These are phyloP conservation scores for Lophotis ruficrista DNA, from an alignment of 2,113 vertebrate genomes.

Conservation along the genomic window DNA sequence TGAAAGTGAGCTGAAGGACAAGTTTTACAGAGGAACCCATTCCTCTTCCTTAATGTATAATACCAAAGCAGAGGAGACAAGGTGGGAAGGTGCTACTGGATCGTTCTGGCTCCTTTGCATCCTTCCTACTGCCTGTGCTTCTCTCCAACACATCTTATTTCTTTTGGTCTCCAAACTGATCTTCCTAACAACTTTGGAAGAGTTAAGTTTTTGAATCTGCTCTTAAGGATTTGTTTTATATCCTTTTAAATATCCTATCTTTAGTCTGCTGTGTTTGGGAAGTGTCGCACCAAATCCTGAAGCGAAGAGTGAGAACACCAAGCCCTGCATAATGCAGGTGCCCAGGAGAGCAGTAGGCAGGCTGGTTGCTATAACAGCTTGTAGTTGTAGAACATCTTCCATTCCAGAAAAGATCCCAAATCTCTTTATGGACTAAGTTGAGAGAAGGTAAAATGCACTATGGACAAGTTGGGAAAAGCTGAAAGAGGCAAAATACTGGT, in stretches of 20 bases:
- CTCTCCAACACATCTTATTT: not conserved
- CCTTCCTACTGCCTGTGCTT: not conserved
- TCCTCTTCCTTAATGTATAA: not conserved
- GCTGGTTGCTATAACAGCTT: constrained; percentile 56
- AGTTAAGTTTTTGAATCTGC: not conserved
- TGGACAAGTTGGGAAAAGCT: constrained; percentile 29
- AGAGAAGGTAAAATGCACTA: constrained; percentile 46
- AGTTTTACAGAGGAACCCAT: not conserved
- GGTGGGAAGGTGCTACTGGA: not conserved
- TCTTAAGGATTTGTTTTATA: not conserved
- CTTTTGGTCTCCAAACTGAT: not conserved
- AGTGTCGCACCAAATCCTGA: constrained; percentile 32
- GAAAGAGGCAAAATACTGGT: not conserved
- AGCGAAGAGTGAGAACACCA: constrained; percentile 14
- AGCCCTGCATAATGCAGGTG: constrained; percentile 40
- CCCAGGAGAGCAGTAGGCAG: constrained; percentile 56
- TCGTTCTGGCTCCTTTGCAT: not conserved
- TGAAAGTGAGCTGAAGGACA: not conserved
- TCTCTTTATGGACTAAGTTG: constrained; percentile 57
- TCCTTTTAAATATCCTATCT: constrained; percentile 1
- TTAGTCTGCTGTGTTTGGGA: constrained; percentile 24
- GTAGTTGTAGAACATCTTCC: constrained; percentile 50
- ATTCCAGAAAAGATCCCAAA: constrained; percentile 59
- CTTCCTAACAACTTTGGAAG: not conserved
- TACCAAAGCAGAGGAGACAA: not conserved